These are phyloP conservation scores for Labeo catla DNA, from an alignment of 2,113 vertebrate species.

Conservation along the genomic window DNA sequence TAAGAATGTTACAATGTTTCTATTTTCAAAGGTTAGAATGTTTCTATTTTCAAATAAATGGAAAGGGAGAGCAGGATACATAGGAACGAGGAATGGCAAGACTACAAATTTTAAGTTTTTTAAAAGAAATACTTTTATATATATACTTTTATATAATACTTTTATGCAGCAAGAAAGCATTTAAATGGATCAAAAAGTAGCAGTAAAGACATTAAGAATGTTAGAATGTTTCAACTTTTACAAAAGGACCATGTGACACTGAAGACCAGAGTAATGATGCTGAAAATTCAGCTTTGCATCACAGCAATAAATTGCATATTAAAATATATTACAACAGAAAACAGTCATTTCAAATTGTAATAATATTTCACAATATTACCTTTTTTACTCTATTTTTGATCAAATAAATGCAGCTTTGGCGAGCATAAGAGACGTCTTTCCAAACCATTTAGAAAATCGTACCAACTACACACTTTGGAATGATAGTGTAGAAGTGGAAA, in stretches of 20 bases:
- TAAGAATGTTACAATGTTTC: too few relatives aligned
- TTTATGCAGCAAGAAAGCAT: too few relatives aligned
- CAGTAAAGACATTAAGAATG: too few relatives aligned
- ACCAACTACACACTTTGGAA: not conserved
- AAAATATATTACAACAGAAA: not conserved
- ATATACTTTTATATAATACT: too few relatives aligned
- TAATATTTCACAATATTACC: not conserved
- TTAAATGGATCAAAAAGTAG: too few relatives aligned
- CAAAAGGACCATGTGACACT: not conserved
- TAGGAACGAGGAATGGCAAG: too few relatives aligned
- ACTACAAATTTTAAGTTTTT: too few relatives aligned
- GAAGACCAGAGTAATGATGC: not conserved
- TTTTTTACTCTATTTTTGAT: not conserved
- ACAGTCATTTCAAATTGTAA: not conserved
- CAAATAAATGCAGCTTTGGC: not conserved
- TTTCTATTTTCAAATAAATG: too few relatives aligned
- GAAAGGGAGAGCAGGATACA: too few relatives aligned
- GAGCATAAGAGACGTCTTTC: not conserved
- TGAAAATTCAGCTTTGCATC: not conserved
- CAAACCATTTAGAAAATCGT: not conserved
- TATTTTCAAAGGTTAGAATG: too few relatives aligned
- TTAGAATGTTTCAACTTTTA: too few relatives aligned
- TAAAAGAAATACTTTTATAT: too few relatives aligned
- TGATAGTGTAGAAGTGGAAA: not conserved
- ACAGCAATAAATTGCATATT: not conserved